Base-by-base conservation (phyloP, 2,888 invertebrate genomes). In the Cheilosia vulpina region DNA sequence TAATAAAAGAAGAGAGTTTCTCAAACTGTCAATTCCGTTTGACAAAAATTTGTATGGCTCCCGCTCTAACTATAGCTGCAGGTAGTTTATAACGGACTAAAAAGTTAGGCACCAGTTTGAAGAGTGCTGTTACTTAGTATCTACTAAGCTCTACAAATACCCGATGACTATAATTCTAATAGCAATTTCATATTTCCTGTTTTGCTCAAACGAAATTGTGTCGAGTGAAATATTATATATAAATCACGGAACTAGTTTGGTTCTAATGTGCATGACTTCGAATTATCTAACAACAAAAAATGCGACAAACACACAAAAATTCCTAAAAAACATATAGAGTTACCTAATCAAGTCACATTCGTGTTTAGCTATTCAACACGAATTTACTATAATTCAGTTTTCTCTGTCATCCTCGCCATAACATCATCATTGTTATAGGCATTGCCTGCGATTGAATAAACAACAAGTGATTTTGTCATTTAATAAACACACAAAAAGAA, bases 401-500 rank as follows among this genome's bases (percentile, higher is more conserved):
- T 7, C 17, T 17, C 52, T 24, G 52, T 52, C 52, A 21, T 27
- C 24, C 52, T 52, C 52, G 24, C 52, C 52, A 24, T 52, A 52
- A 21, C 52, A 52, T 52, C 52, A 52, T 52, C 52, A 13, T 52
- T 24, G 24, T 52, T 24, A 50, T 21, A 24, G 21, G 52, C 24
- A 52, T 24, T 52, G 24, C 52, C 15, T 24, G 11, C 4, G 52
- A 52, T 52, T 52, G 52, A 52, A 52, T 52, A 52, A 27, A 15
- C 21, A 52, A 52, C 52, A 24, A 52, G 21, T 52, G 24, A 52
- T 21, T 52, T 24, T 52, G 24, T 27, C 52, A 52, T 52, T 52
- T 52, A 52, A 52, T 15, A 52, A 11, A 27, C 31, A 52, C 52
- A 15, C 5, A 27, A 13, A 21, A 52, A 52, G 21, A 21, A 50